These are phyloP conservation scores for Muschampia plurimacula DNA, from an alignment of 2,888 invertebrate genomes.

Conservation along the genomic window DNA sequence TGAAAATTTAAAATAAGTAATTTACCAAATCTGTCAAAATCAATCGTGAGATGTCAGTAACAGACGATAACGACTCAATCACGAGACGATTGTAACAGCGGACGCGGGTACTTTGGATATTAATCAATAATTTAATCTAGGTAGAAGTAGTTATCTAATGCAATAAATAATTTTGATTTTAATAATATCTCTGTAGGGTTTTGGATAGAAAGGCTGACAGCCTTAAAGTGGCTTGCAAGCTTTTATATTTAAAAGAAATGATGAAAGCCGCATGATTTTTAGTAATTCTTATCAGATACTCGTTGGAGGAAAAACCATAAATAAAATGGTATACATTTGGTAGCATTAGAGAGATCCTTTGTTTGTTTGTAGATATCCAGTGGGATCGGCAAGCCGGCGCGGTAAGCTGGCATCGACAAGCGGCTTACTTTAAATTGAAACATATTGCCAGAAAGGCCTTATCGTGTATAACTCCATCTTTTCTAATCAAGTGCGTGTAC, in stretches of 20 bases:
- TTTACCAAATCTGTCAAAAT: too few species aligned
- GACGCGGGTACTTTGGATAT: too few species aligned
- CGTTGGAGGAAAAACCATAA: conserved; percentile 19
- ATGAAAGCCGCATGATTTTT: neutral
- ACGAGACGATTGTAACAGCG: too few species aligned
- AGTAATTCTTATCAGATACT: neutral
- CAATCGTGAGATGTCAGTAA: too few species aligned
- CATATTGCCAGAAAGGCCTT: conserved; percentile 67
- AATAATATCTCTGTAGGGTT: too few species aligned
- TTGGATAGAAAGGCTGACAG: too few species aligned
- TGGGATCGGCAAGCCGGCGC: conserved; percentile 20
- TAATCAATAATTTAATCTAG: too few species aligned
- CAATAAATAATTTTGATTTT: too few species aligned
- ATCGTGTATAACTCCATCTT: conserved; percentile 12
- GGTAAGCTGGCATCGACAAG: conserved; percentile 75
- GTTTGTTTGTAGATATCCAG: conserved; percentile 35
- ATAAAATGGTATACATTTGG: conserved; percentile 30
- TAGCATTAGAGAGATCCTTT: conserved; percentile 33
- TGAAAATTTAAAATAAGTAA: too few species aligned
- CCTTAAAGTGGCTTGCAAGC: too few species aligned
- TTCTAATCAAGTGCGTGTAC: conserved; percentile 17
- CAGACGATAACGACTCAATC: too few species aligned
- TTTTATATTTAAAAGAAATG: neutral
- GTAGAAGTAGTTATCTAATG: too few species aligned
- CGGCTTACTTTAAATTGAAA: conserved; percentile 84